phyloP scores from a whole-genome alignment of 1,140 invertebrate genomes.

The Lithobius niger region DNA sequence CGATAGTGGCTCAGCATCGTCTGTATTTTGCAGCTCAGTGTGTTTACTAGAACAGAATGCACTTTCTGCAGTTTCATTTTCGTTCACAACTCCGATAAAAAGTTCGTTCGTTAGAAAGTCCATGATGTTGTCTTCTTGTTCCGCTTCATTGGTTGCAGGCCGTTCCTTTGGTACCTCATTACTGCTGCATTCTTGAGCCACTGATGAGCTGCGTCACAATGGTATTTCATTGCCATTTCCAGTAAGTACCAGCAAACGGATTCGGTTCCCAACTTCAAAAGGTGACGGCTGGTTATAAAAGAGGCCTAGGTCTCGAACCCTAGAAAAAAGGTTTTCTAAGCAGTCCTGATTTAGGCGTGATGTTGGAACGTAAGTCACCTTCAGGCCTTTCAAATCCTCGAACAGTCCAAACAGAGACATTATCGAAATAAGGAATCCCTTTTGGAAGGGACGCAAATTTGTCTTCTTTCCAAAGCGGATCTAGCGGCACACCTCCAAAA shows the following conservation, averaged over 20 bases:
- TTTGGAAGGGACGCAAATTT: slow-evolving; percentile 15
- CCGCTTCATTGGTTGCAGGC: background rate
- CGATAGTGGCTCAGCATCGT: background rate
- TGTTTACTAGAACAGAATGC: background rate
- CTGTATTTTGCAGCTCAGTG: background rate
- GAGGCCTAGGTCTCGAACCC: slow-evolving; percentile 12
- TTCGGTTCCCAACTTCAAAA: slow-evolving; percentile 13
- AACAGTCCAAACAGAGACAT: slow-evolving; percentile 11
- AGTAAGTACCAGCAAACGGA: slow-evolving; percentile 12
- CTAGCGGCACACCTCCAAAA: slow-evolving; percentile 4
- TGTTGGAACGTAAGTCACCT: slow-evolving; percentile 13
- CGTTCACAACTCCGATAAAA: background rate
- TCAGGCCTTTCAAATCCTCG: slow-evolving; percentile 6
- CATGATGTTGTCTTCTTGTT: background rate
- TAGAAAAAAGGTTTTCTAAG: slow-evolving; percentile 17
- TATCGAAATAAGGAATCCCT: slow-evolving; percentile 16
- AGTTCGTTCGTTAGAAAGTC: background rate
- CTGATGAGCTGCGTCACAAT: background rate
- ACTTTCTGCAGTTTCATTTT: background rate
- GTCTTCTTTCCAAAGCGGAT: slow-evolving; percentile 8
- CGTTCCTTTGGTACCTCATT: no score
- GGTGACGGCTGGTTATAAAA: slow-evolving; percentile 11
- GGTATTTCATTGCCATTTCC: background rate
- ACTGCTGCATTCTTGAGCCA: background rate
- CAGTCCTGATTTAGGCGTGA: slow-evolving; percentile 15